A percentile compares a stretch with the other conserved stretches of the same genome.
These are phyloP conservation scores for Trachelus tabidus DNA, from an alignment of 2,888 invertebrate genomes.

Conservation along the genomic window DNA sequence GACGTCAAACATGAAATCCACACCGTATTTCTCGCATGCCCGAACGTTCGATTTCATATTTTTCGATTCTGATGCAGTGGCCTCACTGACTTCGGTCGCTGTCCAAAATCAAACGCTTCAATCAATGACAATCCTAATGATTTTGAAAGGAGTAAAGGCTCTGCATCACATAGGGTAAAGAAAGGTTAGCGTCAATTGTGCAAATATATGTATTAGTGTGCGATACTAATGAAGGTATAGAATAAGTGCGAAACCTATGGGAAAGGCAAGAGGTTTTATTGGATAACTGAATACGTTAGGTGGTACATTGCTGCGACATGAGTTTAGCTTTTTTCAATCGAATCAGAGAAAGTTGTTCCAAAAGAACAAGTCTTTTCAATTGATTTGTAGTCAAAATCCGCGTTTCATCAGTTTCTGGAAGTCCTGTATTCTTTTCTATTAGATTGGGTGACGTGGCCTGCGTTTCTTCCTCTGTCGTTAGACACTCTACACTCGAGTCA, in stretches of 20 bases:
- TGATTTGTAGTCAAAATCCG: slow-evolving; percentile 31
- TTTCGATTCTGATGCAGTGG: neutral
- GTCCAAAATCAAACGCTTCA: neutral
- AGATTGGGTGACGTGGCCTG: slow-evolving; percentile 17
- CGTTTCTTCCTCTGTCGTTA: slow-evolving; percentile 19
- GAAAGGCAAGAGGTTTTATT: too few relatives aligned
- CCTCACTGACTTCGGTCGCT: neutral
- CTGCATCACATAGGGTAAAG: too few relatives aligned
- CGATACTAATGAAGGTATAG: too few relatives aligned
- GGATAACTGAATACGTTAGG: too few relatives aligned
- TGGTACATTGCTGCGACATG: slow-evolving; percentile 14
- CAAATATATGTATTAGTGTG: too few relatives aligned
- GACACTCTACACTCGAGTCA: slow-evolving; percentile 19
- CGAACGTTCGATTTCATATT: neutral
- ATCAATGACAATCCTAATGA: too few relatives aligned
- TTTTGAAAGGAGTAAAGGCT: too few relatives aligned
- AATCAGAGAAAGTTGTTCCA: slow-evolving; percentile 36
- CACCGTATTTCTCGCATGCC: neutral
- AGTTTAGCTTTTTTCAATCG: slow-evolving; percentile 25
- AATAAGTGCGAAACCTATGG: too few relatives aligned
- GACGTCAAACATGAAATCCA: neutral
- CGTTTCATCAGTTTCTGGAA: slow-evolving; percentile 35
- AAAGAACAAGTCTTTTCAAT: slow-evolving; percentile 37
- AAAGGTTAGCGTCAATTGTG: too few relatives aligned
- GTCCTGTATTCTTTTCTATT: slow-evolving; percentile 22